These are phyloP conservation scores for Zosterops hypoxanthus DNA, from an alignment of 2,113 vertebrate species.

Conservation along the genomic window DNA sequence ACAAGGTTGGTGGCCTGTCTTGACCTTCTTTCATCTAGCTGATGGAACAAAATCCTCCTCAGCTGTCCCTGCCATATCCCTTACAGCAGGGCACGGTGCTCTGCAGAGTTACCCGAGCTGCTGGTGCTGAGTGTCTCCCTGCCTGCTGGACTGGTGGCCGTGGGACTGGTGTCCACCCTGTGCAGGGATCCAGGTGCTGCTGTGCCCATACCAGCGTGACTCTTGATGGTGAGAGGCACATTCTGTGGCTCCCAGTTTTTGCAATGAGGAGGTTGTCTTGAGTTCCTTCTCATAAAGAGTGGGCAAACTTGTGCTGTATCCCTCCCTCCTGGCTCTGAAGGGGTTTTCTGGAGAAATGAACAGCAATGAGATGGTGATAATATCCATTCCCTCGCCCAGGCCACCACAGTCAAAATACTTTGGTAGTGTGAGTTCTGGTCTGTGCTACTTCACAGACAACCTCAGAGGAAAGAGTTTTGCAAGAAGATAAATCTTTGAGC, in stretches of 20 bases:
- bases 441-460: neutral
- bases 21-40: neutral
- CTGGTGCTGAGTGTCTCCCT: rapidly evolving
- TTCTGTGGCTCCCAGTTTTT: neutral
- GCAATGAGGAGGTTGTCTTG: neutral
- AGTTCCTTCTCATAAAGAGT: neutral
- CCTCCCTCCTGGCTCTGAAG: neutral
- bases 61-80: neutral
- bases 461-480: neutral
- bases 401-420: neutral
- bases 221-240: neutral
- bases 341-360: neutral
- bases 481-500: neutral
- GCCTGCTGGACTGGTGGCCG: rapidly evolving
- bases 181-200: neutral
- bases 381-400: rapidly evolving
- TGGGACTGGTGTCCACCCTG: neutral
- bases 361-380: neutral
- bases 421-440: neutral
- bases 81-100: rapidly evolving
- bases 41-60: neutral
- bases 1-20: neutral
- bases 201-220: rapidly evolving
- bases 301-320: neutral
- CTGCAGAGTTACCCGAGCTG: rapidly evolving